These are phyloP conservation scores for Ostrea edulis DNA, from an alignment of 1,140 invertebrate genomes.

Conservation along the genomic window DNA sequence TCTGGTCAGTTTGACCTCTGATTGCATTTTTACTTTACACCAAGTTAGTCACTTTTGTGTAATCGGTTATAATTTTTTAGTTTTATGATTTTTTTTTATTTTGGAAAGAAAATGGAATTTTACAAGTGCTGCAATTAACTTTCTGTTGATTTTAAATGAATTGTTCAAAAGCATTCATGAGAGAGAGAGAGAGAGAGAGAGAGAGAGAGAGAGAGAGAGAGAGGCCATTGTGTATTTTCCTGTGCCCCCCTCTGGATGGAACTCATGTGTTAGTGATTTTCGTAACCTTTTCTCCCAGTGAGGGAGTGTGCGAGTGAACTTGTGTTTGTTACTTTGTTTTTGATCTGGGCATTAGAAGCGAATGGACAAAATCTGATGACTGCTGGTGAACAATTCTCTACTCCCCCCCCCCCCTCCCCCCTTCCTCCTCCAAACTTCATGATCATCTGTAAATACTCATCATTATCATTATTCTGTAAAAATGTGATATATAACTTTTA, in stretches of 20 bases:
- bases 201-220: constrained; percentile 20
- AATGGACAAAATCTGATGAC: not conserved
- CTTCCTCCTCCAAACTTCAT: not conserved
- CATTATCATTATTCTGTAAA: constrained; percentile 29
- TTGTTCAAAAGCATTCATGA: constrained; percentile 19
- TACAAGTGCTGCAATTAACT: not conserved
- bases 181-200: constrained; percentile 35
- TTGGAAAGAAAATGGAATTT: constrained; percentile 32
- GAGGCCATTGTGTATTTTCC: not conserved
- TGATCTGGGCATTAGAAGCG: constrained; percentile 1
- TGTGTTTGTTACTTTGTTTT: constrained; percentile 5
- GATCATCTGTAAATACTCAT: constrained; percentile 38
- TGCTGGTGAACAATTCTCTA: constrained; percentile 6
- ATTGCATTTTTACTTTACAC: not conserved
- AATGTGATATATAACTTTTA: not conserved
- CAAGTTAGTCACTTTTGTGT: not conserved
- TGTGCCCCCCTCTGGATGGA: not conserved
- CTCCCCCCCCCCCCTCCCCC: not conserved
- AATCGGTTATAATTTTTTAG: not conserved
- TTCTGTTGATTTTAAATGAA: not conserved
- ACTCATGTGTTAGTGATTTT: not conserved
- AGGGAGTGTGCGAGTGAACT: not conserved
- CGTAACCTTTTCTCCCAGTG: not conserved
- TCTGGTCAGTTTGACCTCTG: not conserved
- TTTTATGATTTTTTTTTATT: not conserved